A percentile compares a stretch with the other conserved stretches of the same genome.
phyloP scores from a whole-genome alignment of 1,140 invertebrate species.

The Heliconius eleuchia region DNA sequence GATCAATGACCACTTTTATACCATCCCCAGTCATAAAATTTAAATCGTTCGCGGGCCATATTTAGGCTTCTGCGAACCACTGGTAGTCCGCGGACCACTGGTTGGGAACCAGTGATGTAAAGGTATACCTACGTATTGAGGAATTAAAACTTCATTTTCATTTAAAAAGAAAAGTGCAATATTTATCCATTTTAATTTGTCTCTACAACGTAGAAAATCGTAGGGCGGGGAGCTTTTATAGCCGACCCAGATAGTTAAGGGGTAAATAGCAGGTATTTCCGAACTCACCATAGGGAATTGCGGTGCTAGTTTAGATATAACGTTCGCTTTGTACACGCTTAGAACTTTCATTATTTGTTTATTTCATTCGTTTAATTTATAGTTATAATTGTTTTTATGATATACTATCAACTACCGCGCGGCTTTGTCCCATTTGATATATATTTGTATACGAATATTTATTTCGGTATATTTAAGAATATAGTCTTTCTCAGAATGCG shows the following conservation, averaged over 20 bases:
- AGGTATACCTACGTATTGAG: neutral
- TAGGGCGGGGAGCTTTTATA: slow-evolving; percentile 24
- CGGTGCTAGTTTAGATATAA: slow-evolving; percentile 1
- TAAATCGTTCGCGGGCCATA: too few relatives aligned
- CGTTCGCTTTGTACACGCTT: neutral
- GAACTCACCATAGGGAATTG: slow-evolving; percentile 25
- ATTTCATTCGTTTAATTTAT: neutral
- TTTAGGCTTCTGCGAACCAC: too few relatives aligned
- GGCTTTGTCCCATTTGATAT: too few relatives aligned
- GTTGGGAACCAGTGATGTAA: too few relatives aligned
- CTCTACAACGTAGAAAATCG: slow-evolving; percentile 12
- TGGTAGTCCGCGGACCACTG: too few relatives aligned
- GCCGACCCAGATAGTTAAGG: slow-evolving; percentile 26
- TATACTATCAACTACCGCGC: too few relatives aligned
- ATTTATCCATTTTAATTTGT: slow-evolving; percentile 9
- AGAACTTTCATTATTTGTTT: neutral
- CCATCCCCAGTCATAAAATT: too few relatives aligned
- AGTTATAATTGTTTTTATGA: too few relatives aligned
- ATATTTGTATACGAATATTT: too few relatives aligned
- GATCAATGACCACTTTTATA: too few relatives aligned
- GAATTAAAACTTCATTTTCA: neutral
- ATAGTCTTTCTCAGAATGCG: slow-evolving; percentile 10
- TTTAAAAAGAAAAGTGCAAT: neutral
- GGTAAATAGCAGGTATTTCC: slow-evolving; percentile 26
- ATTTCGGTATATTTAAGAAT: too few relatives aligned